Evolutionary conservation across 2,888 invertebrate species (phyloP).

Genomic region (Athetis lepigone): DNA sequence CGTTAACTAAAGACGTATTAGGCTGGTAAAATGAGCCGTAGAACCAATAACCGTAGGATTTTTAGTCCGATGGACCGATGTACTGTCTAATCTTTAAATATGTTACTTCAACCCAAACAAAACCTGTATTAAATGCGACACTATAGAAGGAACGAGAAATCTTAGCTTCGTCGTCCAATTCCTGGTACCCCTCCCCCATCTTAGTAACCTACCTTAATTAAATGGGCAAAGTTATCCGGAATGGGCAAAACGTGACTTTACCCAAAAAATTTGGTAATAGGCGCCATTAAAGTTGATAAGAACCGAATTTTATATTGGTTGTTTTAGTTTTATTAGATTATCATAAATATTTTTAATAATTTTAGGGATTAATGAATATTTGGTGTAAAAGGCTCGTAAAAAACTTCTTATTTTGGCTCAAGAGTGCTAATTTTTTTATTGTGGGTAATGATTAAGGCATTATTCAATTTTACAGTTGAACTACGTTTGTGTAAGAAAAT

Average conservation of each 20-base stretch:
- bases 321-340: constrained; percentile 42
- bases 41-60: too few species aligned
- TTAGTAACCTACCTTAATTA: constrained; percentile 68
- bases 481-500: background rate
- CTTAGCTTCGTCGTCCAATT: constrained; percentile 58
- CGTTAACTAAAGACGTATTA: too few species aligned
- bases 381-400: background rate
- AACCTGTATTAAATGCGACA: constrained; percentile 40
- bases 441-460: constrained; percentile 1
- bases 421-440: background rate
- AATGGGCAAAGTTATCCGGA: constrained; percentile 72
- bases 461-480: background rate
- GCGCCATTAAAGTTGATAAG: constrained; percentile 58
- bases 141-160: constrained; percentile 61
- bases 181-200: constrained; percentile 53
- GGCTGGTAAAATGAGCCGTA: too few species aligned
- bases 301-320: constrained; percentile 43
- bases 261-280: constrained; percentile 56
- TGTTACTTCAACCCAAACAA: constrained; percentile 8
- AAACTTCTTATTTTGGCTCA: constrained; percentile 1
- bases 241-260: constrained; percentile 74
- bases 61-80: too few species aligned
- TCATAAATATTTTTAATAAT: constrained; percentile 32
- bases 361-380: constrained; percentile 29
- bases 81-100: too few species aligned